Base-by-base conservation (phyloP, 2,113 vertebrate species). In the Ifrita kowaldi region DNA sequence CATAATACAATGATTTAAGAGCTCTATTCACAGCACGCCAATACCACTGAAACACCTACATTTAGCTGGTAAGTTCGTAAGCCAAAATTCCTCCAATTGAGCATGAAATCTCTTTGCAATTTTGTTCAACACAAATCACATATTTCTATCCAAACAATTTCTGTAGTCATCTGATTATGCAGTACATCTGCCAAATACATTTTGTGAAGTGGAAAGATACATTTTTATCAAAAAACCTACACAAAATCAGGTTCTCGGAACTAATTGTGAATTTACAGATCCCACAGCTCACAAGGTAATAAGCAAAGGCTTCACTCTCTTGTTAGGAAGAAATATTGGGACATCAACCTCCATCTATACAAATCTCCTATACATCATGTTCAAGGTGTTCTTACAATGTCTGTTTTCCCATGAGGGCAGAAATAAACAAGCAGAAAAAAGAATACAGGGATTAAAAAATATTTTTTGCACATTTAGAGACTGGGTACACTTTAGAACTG, bases 61-160 rank as follows among this genome's bases (percentile, higher is more conserved):
- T 73, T 91, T 95, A 96, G 90, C 78, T 90, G 90, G 78, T 81
- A 83, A 95, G 76, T 80, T 88, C 89, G 85, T 74, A 83, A 95
- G 84, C 89, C 94, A 96, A 94, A 97, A 78, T 87, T 88, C 39
- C 69, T 94, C 74, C 87, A 97, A 95, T 90, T 69, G 62, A 96
- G 93, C 95, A 95, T 97, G 94, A 98, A 97, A 98, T 97, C 83
- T 78, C 94, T 78, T 95, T 92, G 97, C 90, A 97, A 93, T 95
- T 97, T 90, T 76, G 71, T 96, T 97, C 89, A 79, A 93, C 85
- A 67, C 82, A 79, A 97, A 93, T 95, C 14, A 78, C 49, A 24
- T 68, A 80, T 94, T 97, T 94, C 74, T 39, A 93, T 76, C 88
- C 76, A 87, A 74, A 75, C 56, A 90, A 87, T 73, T 95, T 97